Percentiles rank a stretch among this genome's conserved stretches.
These are phyloP conservation scores for Matsumyia berberina DNA, from an alignment of 2,888 invertebrate species.

Conservation along the genomic window DNA sequence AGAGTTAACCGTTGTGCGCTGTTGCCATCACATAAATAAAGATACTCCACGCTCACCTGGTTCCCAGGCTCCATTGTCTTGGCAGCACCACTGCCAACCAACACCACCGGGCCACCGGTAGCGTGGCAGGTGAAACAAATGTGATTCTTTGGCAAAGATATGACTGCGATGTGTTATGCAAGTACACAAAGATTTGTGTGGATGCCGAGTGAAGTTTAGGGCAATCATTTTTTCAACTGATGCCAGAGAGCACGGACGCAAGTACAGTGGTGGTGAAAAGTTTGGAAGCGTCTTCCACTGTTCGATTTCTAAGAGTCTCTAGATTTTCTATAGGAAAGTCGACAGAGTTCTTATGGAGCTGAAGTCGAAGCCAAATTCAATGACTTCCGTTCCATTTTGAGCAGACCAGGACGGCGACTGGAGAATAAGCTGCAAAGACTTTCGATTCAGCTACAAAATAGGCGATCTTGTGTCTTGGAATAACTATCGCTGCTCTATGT, in stretches of 20 bases:
- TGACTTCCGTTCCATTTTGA: too few species aligned
- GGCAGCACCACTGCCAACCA: slow-evolving; percentile 16
- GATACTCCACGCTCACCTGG: slow-evolving; percentile 58
- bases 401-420: too few species aligned
- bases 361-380: too few species aligned
- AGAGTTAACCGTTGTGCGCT: slow-evolving; percentile 38
- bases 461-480: too few species aligned
- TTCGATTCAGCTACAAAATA: too few species aligned
- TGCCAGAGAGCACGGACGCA: not conserved
- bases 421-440: too few species aligned
- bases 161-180: slow-evolving; percentile 59
- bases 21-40: slow-evolving; percentile 61
- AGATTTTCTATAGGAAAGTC: too few species aligned
- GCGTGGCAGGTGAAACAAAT: slow-evolving; percentile 70
- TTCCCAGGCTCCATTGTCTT: slow-evolving; percentile 72
- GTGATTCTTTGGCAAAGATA: slow-evolving; percentile 66
- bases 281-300: too few species aligned
- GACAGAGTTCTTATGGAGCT: too few species aligned
- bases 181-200: slow-evolving; percentile 60
- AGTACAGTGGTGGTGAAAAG: slow-evolving; percentile 27
- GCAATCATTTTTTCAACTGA: slow-evolving; percentile 43
- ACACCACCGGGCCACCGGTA: slow-evolving; percentile 37
- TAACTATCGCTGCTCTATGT: too few species aligned
- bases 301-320: too few species aligned
- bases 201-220: slow-evolving; percentile 33